Percentiles rank a stretch among this genome's conserved stretches.
These are phyloP conservation scores for Atherinomorus stipes DNA, from an alignment of 2,113 vertebrate genomes.

Conservation along the genomic window DNA sequence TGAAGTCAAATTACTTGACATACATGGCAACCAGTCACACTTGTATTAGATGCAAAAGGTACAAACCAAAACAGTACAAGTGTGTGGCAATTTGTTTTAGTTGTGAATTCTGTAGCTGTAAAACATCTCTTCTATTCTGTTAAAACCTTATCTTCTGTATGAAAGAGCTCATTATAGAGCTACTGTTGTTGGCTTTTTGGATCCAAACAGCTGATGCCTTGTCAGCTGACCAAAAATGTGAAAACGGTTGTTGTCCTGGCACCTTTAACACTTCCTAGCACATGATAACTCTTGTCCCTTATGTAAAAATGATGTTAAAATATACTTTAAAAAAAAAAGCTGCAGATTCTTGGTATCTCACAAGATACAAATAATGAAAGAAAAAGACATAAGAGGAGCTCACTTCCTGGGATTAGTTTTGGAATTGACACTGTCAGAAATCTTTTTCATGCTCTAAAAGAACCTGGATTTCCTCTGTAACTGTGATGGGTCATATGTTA, in stretches of 20 bases:
- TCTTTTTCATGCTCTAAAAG: no score
- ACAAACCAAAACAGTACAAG: background rate
- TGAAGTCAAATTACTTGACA: background rate
- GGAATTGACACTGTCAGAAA: no score
- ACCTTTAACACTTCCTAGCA: background rate
- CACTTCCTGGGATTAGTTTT: no score
- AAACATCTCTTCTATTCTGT: background rate
- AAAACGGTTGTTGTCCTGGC: constrained; percentile 4
- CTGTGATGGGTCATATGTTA: no score
- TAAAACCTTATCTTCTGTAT: background rate
- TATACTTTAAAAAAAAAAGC: no score
- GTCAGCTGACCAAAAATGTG: constrained; percentile 45
- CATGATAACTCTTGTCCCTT: background rate
- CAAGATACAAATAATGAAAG: no score
- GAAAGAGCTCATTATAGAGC: background rate
- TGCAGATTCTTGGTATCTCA: no score
- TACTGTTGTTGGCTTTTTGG: constrained; percentile 9
- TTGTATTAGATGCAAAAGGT: no score
- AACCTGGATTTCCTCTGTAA: no score
- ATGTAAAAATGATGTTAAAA: no score
- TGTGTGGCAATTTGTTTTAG: background rate
- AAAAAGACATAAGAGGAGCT: no score
- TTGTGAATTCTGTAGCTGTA: background rate
- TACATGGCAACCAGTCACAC: background rate
- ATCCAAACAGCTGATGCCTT: constrained; percentile 42